Evolutionary conservation across 2,797 vertebrate genomes (phyloP).

Genomic region (Mormyrus proboscirostris): DNA sequence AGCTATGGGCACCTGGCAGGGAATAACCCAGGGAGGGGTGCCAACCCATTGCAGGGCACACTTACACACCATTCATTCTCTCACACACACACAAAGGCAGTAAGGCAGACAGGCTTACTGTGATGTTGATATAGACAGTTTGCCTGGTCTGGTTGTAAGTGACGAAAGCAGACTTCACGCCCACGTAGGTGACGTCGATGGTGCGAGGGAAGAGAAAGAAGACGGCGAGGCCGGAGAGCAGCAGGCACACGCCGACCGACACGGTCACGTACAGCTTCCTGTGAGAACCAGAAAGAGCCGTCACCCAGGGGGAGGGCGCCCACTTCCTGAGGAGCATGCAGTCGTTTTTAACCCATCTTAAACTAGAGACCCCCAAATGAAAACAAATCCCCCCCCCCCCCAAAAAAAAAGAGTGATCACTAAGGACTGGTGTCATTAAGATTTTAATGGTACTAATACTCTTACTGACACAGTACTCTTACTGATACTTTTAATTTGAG

Average conservation of each 20-base stretch:
- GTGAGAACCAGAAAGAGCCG: constrained; percentile 13
- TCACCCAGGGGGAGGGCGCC: neutral
- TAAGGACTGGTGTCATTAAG: no score
- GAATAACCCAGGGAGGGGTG: neutral
- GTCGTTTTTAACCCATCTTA: neutral
- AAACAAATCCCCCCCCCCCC: neutral
- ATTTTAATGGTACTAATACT: no score
- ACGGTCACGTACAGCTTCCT: constrained; percentile 95
- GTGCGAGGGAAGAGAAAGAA: constrained; percentile 96
- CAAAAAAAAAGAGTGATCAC: neutral
- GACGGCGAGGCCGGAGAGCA: constrained; percentile 87
- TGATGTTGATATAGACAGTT: constrained; percentile 90
- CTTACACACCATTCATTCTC: neutral
- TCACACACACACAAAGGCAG: neutral
- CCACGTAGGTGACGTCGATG: constrained; percentile 86
- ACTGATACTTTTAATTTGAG: no score
- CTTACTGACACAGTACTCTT: no score
- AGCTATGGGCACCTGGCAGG: neutral
- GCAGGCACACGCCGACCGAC: constrained; percentile 81
- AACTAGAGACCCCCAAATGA: neutral
- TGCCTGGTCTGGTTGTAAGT: constrained; percentile 70
- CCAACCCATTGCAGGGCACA: no score
- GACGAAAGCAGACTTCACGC: constrained; percentile 88
- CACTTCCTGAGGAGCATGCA: neutral
- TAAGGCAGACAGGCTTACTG: constrained; percentile 57